Evolutionary conservation across 2,797 vertebrate species (phyloP).

Genomic region (Philypnodon macrostomus): DNA sequence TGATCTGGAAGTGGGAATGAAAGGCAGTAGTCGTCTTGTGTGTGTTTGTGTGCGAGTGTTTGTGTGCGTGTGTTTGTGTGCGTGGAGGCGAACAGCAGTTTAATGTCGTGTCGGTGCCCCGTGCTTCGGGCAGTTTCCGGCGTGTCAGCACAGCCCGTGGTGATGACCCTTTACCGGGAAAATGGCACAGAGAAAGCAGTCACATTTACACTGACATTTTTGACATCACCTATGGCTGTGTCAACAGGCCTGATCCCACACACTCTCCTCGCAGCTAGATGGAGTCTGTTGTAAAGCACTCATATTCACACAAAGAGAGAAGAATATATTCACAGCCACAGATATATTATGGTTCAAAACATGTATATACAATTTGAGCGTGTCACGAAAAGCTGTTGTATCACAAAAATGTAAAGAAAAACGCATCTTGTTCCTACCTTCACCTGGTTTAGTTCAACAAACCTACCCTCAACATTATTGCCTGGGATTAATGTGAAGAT

Average conservation of each 20-base stretch:
- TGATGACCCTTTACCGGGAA: conserved; percentile 77
- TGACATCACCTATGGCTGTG: conserved; percentile 82
- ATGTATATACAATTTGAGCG: too few relatives aligned
- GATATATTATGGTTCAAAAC: conserved; percentile 23
- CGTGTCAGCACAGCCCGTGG: conserved; percentile 73
- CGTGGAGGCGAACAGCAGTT: conserved; percentile 56
- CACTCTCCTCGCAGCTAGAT: conserved; percentile 20
- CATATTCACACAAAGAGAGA: conserved; percentile 22
- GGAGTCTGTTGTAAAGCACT: conserved; percentile 32
- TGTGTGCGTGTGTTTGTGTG: conserved; percentile 31
- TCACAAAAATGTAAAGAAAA: too few relatives aligned
- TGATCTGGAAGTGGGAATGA: conserved; percentile 63
- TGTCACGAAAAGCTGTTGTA: too few relatives aligned
- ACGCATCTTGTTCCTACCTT: too few relatives aligned
- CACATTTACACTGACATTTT: conserved; percentile 84
- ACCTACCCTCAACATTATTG: too few relatives aligned
- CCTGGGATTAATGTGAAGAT: too few relatives aligned
- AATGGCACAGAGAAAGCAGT: conserved; percentile 75
- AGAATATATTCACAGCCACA: conserved; percentile 14
- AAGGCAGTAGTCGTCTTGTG: too few relatives aligned
- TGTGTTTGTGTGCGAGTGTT: conserved; percentile 8
- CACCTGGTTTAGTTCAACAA: too few relatives aligned
- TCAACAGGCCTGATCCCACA: conserved; percentile 65
- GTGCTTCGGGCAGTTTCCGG: conserved; percentile 68
- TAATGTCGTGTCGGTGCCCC: conserved; percentile 74